phyloP scores from a whole-genome alignment of 2,888 invertebrate species.

The Acanthosepion lycidas region DNA sequence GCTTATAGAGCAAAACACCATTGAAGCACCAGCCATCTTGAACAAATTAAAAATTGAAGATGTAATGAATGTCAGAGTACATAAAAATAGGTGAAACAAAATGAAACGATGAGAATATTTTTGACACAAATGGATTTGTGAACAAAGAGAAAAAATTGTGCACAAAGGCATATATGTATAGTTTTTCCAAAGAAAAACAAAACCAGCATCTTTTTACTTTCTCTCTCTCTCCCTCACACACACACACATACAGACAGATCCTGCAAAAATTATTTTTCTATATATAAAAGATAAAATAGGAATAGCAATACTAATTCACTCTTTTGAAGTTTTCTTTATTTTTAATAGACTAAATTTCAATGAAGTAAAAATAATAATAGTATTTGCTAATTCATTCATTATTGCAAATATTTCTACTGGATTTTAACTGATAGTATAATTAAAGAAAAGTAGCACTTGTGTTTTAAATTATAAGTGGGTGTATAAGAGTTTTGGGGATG shows the following conservation, averaged over 20 bases:
- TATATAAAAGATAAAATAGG: too few species aligned
- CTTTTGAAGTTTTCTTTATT: not conserved
- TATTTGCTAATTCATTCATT: not conserved
- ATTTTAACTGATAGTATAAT: not conserved
- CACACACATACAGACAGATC: too few species aligned
- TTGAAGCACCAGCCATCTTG: not conserved
- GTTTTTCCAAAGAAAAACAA: not conserved
- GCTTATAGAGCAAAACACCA: not conserved
- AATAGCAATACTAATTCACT: too few species aligned
- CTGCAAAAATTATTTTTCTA: too few species aligned
- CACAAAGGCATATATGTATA: constrained; percentile 8
- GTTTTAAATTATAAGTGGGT: not conserved
- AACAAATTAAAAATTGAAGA: not conserved
- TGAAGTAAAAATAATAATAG: not conserved
- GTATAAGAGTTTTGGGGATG: too few species aligned
- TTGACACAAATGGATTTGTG: not conserved
- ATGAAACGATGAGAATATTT: not conserved
- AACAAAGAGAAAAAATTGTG: not conserved
- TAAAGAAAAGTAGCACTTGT: not conserved
- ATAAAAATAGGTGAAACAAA: not conserved
- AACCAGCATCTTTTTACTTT: not conserved
- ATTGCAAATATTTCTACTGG: not conserved
- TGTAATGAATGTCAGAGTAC: not conserved
- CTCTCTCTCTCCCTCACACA: not conserved
- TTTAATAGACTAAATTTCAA: too few species aligned